These are phyloP conservation scores for Desmophyllum pertusum DNA, from an alignment of 92 coral and sea anemone genomes.

Conservation along the genomic window DNA sequence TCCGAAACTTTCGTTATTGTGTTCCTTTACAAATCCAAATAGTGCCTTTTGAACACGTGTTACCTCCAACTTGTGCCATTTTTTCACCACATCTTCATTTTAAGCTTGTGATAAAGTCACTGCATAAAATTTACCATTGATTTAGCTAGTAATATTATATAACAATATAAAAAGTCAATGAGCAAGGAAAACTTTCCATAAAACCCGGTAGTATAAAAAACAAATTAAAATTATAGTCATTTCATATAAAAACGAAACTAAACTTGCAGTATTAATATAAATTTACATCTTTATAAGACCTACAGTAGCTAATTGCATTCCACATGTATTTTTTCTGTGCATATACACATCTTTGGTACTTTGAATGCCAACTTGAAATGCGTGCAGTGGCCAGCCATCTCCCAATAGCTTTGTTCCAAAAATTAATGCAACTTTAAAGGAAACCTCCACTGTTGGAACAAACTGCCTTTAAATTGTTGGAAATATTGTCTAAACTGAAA, in stretches of 20 bases:
- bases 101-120: not conserved
- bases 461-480: too few species aligned
- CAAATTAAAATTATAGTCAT: not conserved
- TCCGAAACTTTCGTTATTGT: too few species aligned
- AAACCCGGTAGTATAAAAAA: not conserved
- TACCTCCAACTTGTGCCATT: not conserved
- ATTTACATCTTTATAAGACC: slow-evolving; percentile 20
- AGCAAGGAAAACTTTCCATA: not conserved
- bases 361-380: too few species aligned
- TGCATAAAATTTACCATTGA: not conserved
- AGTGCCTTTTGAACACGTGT: not conserved
- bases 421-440: too few species aligned
- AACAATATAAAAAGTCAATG: slow-evolving; percentile 5
- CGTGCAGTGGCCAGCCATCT: too few species aligned
- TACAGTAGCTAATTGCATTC: not conserved
- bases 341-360: not conserved
- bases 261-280: not conserved
- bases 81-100: not conserved
- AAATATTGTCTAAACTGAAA: too few species aligned
- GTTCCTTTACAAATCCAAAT: too few species aligned
- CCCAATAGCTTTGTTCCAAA: too few species aligned
- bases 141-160: too few species aligned
- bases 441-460: too few species aligned
- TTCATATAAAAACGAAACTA: slow-evolving; percentile 9
- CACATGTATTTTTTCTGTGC: not conserved